Conservation (phyloP, 2,113 vertebrate species). For the Callionymus lyra region DNA sequence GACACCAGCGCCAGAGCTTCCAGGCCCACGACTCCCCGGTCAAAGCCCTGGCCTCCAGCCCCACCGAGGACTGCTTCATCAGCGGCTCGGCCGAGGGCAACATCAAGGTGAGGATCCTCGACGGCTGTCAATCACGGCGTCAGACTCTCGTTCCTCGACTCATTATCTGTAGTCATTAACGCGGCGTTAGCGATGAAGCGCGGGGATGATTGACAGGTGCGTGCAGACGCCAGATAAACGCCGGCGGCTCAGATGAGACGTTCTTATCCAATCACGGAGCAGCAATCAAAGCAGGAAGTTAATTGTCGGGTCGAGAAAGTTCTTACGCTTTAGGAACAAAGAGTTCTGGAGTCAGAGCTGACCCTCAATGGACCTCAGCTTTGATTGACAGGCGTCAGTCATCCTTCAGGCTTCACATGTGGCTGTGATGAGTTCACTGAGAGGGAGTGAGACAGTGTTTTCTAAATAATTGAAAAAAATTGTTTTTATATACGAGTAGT, state of each 20-base stretch:
- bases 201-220: slow-evolving; percentile 21
- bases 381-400: too few species aligned
- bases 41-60: slow-evolving; percentile 86
- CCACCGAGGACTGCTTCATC: slow-evolving; percentile 87
- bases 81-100: slow-evolving; percentile 96
- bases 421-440: too few species aligned
- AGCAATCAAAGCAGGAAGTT: slow-evolving; percentile 13
- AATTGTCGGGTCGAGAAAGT: slow-evolving; percentile 1
- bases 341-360: too few species aligned
- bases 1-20: slow-evolving; percentile 81
- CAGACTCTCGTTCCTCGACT: too few species aligned
- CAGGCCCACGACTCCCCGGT: slow-evolving; percentile 95
- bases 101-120: slow-evolving; percentile 91
- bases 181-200: slow-evolving; percentile 10
- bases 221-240: slow-evolving; percentile 19
- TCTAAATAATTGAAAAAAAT: too few species aligned
- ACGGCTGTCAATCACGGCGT: too few species aligned
- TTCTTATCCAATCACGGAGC: slow-evolving; percentile 33
- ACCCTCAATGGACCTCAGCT: too few species aligned
- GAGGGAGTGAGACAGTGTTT: too few species aligned
- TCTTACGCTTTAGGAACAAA: too few species aligned
- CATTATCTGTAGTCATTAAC: slow-evolving; percentile 25
- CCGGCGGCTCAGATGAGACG: slow-evolving; percentile 1
- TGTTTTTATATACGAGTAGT: too few species aligned
- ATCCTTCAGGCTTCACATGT: too few species aligned